These are phyloP conservation scores for Eonycteris spelaea DNA, from an alignment of 2,113 vertebrate species.

Conservation along the genomic window DNA sequence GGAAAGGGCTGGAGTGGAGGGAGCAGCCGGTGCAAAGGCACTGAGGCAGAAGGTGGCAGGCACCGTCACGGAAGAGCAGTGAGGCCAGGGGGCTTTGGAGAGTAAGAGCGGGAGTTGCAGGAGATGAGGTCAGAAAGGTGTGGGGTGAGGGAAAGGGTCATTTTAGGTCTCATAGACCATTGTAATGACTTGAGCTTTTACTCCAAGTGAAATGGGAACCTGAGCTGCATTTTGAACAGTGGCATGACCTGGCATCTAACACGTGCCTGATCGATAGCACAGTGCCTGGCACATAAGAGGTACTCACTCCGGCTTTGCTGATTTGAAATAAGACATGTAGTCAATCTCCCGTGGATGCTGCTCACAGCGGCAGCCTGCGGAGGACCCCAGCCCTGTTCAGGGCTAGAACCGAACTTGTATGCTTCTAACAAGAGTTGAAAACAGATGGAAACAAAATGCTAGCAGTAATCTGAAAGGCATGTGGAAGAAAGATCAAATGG, in stretches of 20 bases:
- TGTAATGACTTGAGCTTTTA: not conserved
- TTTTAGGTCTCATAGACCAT: not conserved
- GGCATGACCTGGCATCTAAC: not conserved
- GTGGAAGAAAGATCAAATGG: constrained; percentile 82
- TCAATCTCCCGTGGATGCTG: not conserved
- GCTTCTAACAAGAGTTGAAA: constrained; percentile 82
- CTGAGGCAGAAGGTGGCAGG: not conserved
- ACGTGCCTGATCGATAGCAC: not conserved
- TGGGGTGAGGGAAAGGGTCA: fast-evolving
- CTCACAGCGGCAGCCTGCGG: not conserved
- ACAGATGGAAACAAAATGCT: constrained; percentile 83
- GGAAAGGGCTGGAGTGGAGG: not conserved
- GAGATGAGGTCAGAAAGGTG: not conserved
- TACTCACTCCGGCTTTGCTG: not conserved
- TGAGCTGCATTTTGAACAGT: not conserved
- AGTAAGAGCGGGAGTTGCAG: not conserved
- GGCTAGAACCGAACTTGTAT: constrained; percentile 66
- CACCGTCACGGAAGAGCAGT: fast-evolving
- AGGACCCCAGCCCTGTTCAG: constrained; percentile 65
- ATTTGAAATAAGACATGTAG: not conserved
- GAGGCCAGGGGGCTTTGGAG: not conserved
- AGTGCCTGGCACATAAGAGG: not conserved
- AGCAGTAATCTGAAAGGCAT: constrained; percentile 82
- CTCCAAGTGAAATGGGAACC: not conserved
- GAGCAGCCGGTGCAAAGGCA: not conserved